These are phyloP conservation scores for Alsophila aescularia DNA, from an alignment of 2,888 invertebrate genomes.

Conservation along the genomic window DNA sequence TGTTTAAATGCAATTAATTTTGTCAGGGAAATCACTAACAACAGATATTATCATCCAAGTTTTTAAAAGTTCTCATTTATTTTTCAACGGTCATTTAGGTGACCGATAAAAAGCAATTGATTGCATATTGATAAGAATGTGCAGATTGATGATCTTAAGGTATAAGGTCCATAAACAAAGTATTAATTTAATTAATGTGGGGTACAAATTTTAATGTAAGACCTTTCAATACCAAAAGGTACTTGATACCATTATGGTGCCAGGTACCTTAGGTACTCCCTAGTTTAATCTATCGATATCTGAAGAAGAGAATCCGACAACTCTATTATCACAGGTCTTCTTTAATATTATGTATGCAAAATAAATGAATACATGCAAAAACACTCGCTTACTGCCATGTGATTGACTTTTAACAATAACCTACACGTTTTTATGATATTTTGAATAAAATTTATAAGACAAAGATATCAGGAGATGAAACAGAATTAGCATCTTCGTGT, in stretches of 20 bases:
- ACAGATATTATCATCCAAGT: no score
- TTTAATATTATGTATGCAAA: constrained; percentile 14
- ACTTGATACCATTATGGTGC: background rate
- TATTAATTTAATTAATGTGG: no score
- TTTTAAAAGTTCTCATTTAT: no score
- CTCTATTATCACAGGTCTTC: constrained; percentile 1
- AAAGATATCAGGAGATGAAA: constrained; percentile 10
- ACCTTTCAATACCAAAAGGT: no score
- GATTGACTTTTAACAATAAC: constrained; percentile 25
- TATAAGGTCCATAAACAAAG: no score
- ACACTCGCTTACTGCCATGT: constrained; percentile 7
- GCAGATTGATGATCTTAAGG: no score
- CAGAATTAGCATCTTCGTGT: constrained; percentile 11
- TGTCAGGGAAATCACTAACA: no score
- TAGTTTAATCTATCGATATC: background rate
- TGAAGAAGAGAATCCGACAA: background rate
- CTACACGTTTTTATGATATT: constrained; percentile 25
- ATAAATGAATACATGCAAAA: constrained; percentile 30
- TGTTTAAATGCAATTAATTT: no score
- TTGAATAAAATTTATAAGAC: constrained; percentile 21
- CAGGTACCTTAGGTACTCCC: background rate
- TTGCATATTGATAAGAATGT: no score
- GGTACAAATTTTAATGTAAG: no score
- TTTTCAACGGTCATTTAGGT: no score
- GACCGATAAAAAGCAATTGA: no score